phyloP scores from a whole-genome alignment of 2,888 invertebrate species.

The Lapara coniferarum region DNA sequence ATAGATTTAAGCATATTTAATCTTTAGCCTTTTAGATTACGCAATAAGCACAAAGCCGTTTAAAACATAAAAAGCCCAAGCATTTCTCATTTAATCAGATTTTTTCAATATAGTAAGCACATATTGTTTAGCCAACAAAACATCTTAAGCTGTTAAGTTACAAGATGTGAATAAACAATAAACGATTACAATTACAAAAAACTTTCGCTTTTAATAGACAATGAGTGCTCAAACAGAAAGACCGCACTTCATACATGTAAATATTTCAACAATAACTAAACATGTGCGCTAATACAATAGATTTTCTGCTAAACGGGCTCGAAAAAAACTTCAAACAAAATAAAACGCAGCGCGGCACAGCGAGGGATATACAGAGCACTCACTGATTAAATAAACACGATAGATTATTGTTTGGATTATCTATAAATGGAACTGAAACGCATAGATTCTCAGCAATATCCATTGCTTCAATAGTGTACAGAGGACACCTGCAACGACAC shows the following conservation, averaged over 20 bases:
- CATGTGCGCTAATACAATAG: conserved; percentile 20
- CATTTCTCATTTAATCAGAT: neutral
- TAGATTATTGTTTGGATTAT: neutral
- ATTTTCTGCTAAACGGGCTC: conserved; percentile 20
- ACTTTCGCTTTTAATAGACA: conserved; percentile 7
- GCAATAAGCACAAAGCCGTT: too few relatives aligned
- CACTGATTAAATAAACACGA: neutral
- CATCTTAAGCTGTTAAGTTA: neutral
- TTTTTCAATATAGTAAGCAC: neutral
- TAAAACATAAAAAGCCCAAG: too few relatives aligned
- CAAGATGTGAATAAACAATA: conserved; percentile 3
- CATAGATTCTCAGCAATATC: neutral
- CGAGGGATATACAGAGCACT: neutral
- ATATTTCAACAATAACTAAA: conserved; percentile 16
- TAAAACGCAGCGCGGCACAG: conserved; percentile 4
- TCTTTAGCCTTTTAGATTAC: too few relatives aligned
- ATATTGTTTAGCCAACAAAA: too few relatives aligned
- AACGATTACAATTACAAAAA: neutral
- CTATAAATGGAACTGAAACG: neutral
- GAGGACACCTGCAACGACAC: neutral
- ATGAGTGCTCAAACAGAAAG: conserved; percentile 14
- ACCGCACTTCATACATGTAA: conserved; percentile 5
- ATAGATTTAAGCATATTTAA: too few relatives aligned
- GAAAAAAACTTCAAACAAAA: conserved; percentile 13
- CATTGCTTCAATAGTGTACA: too few relatives aligned